Conservation (phyloP, 2,888 invertebrate genomes). For the Drosophila mayaguana region DNA sequence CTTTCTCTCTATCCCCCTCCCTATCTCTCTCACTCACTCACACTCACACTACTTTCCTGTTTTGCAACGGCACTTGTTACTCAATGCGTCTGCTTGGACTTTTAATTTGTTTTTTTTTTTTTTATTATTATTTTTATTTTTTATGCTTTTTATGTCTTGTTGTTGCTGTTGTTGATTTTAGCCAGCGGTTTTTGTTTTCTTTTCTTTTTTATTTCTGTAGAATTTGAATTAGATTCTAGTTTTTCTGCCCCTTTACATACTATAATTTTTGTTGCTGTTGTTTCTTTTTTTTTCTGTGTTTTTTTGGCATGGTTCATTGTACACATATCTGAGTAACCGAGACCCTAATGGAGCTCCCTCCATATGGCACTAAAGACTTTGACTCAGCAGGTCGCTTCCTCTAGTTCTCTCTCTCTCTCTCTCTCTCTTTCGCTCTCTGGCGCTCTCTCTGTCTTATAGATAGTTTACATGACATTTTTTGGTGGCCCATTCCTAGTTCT, state of each 20-base stretch:
- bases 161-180: conserved; percentile 55
- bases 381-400: conserved; percentile 33
- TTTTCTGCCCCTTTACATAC: conserved; percentile 40
- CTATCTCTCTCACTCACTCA: background rate
- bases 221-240: conserved; percentile 67
- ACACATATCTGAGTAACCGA: conserved; percentile 45
- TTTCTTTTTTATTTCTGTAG: conserved; percentile 49
- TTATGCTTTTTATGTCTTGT: conserved; percentile 52
- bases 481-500: conserved; percentile 47
- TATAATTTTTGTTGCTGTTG: conserved; percentile 33
- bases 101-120: conserved; percentile 16
- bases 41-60: conserved; percentile 20
- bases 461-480: conserved; percentile 39
- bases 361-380: conserved; percentile 54
- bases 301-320: conserved; percentile 79
- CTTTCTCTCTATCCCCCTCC: background rate
- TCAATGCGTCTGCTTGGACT: conserved; percentile 62
- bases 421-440: conserved; percentile 25
- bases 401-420: conserved; percentile 13
- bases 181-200: conserved; percentile 48
- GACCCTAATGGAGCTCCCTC: conserved; percentile 39
- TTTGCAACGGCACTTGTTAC: conserved; percentile 68
- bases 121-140: conserved; percentile 45
- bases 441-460: conserved; percentile 15
- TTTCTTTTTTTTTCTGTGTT: background rate